Conservation (phyloP, 1,140 invertebrate genomes). For the Drosophila quadrilineata region DNA sequence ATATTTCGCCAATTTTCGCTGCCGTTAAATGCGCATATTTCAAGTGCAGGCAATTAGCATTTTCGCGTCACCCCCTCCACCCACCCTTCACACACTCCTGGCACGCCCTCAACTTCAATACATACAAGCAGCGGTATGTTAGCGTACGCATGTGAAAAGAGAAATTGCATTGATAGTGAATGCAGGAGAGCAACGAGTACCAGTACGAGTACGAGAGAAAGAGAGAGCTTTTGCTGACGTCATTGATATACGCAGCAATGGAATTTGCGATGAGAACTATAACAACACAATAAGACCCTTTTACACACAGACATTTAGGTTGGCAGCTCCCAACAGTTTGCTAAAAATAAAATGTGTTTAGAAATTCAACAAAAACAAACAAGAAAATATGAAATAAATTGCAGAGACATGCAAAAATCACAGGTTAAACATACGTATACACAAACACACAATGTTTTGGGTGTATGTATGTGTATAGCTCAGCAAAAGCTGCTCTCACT, state of each 20-base stretch:
- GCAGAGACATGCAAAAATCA: conserved; percentile 22
- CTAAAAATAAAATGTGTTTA: conserved; percentile 47
- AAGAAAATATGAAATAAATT: conserved; percentile 37
- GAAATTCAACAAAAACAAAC: conserved; percentile 30
- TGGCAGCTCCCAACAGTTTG: conserved; percentile 21
- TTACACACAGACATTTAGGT: background rate
- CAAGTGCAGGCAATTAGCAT: conserved; percentile 54
- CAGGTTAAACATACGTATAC: conserved; percentile 10
- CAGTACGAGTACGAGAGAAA: too few relatives aligned
- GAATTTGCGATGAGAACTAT: conserved; percentile 23
- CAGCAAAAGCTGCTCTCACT: background rate
- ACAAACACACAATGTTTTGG: background rate
- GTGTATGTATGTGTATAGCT: background rate
- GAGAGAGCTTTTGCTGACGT: conserved; percentile 30
- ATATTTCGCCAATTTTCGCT: conserved; percentile 61
- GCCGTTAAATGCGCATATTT: conserved; percentile 53
- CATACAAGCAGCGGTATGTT: conserved; percentile 23
- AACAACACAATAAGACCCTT: conserved; percentile 4
- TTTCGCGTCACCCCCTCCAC: background rate
- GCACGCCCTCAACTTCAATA: conserved; percentile 6
- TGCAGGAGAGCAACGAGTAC: too few relatives aligned
- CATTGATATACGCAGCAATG: conserved; percentile 20
- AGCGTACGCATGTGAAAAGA: conserved; percentile 36
- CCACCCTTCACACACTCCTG: background rate
- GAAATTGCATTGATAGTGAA: conserved; percentile 29